Base-by-base conservation (phyloP, 1,140 invertebrate genomes). In the Calosoma granatense region DNA sequence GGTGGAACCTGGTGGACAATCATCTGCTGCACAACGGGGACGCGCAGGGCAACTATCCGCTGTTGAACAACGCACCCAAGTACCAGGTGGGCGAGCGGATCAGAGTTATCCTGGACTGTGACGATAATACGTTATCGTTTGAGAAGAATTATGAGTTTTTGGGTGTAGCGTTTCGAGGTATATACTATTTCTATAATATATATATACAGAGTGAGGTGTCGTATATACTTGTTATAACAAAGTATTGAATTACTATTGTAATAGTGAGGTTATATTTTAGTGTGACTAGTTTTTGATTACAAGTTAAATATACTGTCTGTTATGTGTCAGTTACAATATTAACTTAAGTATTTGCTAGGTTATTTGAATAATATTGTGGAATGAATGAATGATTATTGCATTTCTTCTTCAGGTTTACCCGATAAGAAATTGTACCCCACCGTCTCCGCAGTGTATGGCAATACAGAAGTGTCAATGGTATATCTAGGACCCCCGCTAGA, bases 381-480 rank as follows among this genome's bases (percentile, higher is more conserved):
- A n/a, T n/a, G n/a, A n/a, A n/a, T n/a, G n/a, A n/a, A n/a, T n/a
- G n/a, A n/a, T n/a, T n/a, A n/a, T n/a, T n/a, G n/a, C n/a, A n/a
- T 36, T 36, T 53, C 63, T 59, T 30, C 81, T 80, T 53, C 71
- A 92, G 88, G 92, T 60, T 81, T 97, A 70, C 95, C 94, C 60
- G 88, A 92, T 70, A 94, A 92, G 73, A 91, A 85, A 74, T 76
- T 98, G 53, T 98, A 92, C 74, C 96, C 96, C 57, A 90, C 94
- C 59, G 90, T 98, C 58, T 97, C 94, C 56, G 95, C 94, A 54
- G 96, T 98, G 23, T 98, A 98, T 80, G 96, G 95, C 59, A 98
- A 98, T 72, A 98, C 95, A 22, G 96, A 98, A 82, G 94, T 98
- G n/a, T 97, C 95, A 20, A 98, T 98, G 94, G 91, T 98, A n/a